Evolutionary conservation across 2,113 vertebrate species (phyloP).

Genomic region (Agelaius tricolor): DNA sequence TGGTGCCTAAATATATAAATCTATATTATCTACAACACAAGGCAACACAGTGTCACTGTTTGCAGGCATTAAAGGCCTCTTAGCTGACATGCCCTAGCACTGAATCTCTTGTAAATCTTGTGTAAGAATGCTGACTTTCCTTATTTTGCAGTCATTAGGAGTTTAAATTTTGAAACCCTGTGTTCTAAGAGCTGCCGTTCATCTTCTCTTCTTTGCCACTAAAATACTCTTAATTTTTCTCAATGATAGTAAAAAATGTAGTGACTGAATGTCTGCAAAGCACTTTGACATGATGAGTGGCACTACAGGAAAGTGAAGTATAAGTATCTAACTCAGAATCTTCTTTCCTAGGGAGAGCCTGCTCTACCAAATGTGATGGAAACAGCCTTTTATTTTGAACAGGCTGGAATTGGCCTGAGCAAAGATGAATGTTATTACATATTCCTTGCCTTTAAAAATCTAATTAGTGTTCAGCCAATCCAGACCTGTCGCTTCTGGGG

Average conservation of each 20-base stretch:
- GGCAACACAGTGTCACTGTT: background rate
- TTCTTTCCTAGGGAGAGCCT: conserved; percentile 75
- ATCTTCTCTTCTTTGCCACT: background rate
- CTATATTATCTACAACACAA: background rate
- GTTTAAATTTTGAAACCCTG: background rate
- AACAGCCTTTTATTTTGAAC: conserved; percentile 88
- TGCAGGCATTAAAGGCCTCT: background rate
- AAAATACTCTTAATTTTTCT: background rate
- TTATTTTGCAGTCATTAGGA: background rate
- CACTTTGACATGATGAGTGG: background rate
- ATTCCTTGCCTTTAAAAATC: conserved; percentile 88
- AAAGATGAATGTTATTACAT: conserved; percentile 87
- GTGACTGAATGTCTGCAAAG: background rate
- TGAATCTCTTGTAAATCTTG: background rate
- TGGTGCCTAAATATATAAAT: background rate
- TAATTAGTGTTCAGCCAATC: conserved; percentile 79
- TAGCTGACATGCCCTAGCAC: background rate
- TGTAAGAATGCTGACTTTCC: background rate
- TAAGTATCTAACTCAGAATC: background rate
- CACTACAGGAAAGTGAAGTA: background rate
- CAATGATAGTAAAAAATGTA: background rate
- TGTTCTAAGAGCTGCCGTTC: background rate
- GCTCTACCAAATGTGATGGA: conserved; percentile 88
- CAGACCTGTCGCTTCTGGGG: conserved; percentile 92
- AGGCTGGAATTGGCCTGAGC: conserved; percentile 86